A percentile compares a stretch with the other conserved stretches of the same genome.
Conservation (phyloP, 2,113 vertebrate genomes). For the Grammatotria lemairii region DNA sequence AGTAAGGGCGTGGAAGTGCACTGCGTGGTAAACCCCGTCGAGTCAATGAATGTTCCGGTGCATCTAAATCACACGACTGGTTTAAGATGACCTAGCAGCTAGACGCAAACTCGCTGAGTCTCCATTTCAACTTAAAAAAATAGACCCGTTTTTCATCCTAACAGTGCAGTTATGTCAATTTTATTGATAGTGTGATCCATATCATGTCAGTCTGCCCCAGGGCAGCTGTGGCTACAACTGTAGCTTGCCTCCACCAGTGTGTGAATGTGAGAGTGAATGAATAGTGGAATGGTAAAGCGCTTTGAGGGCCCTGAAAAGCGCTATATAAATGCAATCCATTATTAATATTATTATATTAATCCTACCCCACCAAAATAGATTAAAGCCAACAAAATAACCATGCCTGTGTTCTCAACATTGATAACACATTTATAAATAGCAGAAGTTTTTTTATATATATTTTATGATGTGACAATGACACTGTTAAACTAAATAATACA, state of each 20-base stretch:
- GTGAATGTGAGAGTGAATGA: background rate
- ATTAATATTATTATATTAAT: background rate
- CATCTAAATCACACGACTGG: background rate
- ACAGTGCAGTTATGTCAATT: background rate
- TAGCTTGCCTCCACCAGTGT: background rate
- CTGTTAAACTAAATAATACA: background rate
- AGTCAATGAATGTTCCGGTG: background rate
- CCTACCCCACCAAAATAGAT: background rate
- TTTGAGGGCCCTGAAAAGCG: background rate
- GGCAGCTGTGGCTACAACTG: background rate
- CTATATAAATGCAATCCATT: background rate
- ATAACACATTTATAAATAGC: background rate
- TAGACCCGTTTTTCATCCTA: background rate
- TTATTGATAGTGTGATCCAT: background rate
- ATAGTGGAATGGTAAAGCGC: background rate
- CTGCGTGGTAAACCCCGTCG: background rate
- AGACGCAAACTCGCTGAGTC: background rate
- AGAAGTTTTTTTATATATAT: background rate
- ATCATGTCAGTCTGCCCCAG: background rate
- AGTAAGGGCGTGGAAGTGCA: background rate
- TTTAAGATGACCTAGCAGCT: background rate
- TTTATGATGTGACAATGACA: background rate
- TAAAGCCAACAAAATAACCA: background rate
- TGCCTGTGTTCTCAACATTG: background rate
- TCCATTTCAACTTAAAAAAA: background rate